phyloP scores from a whole-genome alignment of 92 coral and sea anemone species.

The Porites lobata region DNA sequence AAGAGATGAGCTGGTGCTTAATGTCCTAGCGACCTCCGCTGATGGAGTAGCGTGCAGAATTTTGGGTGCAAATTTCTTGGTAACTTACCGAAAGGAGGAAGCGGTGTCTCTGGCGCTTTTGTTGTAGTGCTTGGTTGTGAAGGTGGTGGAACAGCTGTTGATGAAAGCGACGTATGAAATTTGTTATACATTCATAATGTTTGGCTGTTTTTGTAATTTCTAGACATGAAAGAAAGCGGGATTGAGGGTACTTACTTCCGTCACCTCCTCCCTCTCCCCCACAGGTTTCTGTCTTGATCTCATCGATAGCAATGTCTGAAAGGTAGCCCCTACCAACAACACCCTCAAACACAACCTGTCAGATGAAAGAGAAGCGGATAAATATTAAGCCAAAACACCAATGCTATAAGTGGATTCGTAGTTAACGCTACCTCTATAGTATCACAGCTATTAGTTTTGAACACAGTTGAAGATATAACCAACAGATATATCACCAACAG shows the following conservation, averaged over 20 bases:
- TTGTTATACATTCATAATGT: too few species aligned
- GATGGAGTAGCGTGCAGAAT: too few species aligned
- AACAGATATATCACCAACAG: too few species aligned
- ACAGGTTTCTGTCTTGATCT: slow-evolving; percentile 58
- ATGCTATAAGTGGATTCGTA: too few species aligned
- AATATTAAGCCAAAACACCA: too few species aligned
- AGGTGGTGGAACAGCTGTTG: slow-evolving; percentile 47
- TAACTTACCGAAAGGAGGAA: slow-evolving; percentile 41
- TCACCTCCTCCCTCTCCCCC: slow-evolving; percentile 40
- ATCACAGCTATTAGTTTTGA: too few species aligned
- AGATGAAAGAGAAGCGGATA: background rate
- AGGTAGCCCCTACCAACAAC: slow-evolving; percentile 57
- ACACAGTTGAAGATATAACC: too few species aligned
- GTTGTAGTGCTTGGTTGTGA: slow-evolving; percentile 22
- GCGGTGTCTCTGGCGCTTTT: slow-evolving; percentile 37
- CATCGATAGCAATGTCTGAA: slow-evolving; percentile 77
- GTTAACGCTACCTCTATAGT: too few species aligned
- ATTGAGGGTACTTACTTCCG: background rate
- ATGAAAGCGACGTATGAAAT: background rate
- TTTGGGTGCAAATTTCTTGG: background rate
- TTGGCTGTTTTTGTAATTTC: too few species aligned
- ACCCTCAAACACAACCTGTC: slow-evolving; percentile 68
- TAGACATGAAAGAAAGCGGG: background rate
- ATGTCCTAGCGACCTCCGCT: too few species aligned
- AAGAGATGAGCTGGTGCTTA: too few species aligned